Evolutionary conservation across 1,140 invertebrate genomes (phyloP), one percentile per base, ranked within the genome.

Genomic region (Ceratina australensis): DNA sequence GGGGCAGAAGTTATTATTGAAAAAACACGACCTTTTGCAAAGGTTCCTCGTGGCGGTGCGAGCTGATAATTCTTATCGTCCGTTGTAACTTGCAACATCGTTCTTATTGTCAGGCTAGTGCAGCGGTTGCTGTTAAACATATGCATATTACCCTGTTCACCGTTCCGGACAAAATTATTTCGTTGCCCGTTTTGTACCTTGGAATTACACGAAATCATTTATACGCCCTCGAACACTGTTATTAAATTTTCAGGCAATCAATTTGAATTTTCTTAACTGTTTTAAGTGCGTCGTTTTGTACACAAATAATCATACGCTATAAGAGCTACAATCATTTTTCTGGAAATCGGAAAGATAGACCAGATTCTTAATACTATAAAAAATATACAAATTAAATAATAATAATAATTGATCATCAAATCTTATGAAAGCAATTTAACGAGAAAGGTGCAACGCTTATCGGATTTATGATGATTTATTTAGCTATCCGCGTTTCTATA

Each of bases 1-100:
- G 47, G 28, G 22, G 26, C 66, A 63, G 18, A 75, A 71, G 54
- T 57, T 65, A 81, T 82, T 69, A 74, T 74, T 79, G 65, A 59
- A 74, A 18, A 73, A 59, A 59, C 10, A 49, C 15, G 28, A 24
- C 42, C 67, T 50, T 49, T 26, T 26, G 28, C 42, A 69, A 60
- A 59, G 26, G 15, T 56, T 68, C 49, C n/a, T n/a, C 13, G 18
- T 18, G 42, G 28, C 47, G n/a, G 22, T 59, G 13, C 12, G 66
- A 61, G 61, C 49, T 18, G 50, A 75, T 79, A 75, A 54, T 75
- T 61, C 49, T 52, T 72, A 74, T 83, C 56, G 63, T 33, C n/a
- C 20, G n/a, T 69, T 47, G 49, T 57, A 49, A 75, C 68, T 66
- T 47, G 28, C 63, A 65, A 64, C 47, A 50, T 20, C 18, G 20